Evolutionary conservation across 2,888 invertebrate species (phyloP), one percentile per base, ranked within the genome.

Genomic region (Drosophila macrospina): DNA sequence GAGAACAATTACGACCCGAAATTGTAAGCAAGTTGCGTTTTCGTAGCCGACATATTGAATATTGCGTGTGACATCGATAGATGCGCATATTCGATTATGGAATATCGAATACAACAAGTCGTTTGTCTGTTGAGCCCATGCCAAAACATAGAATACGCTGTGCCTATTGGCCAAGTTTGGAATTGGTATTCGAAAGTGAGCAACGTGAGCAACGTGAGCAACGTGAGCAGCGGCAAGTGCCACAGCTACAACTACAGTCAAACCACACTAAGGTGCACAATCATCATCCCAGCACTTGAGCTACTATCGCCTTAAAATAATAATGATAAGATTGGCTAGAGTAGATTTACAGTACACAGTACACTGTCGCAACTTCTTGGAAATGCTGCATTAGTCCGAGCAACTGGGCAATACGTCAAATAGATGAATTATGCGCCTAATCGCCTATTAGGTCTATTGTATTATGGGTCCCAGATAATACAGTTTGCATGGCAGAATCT

Each of bases 371-470:
- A 30, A 42, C 24, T 70, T 76, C 60, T 64, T 75, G 50, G 76
- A 69, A 63, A 34, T 41, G 8, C 8, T 30, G 2, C 32, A 32
- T 10, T 8, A 10, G 2, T 8, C 32, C n/a, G 20, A 2, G 2
- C 4, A 39, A 30, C 10, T 11, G 11, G 30, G n/a, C 28, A 47
- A 34, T 47, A 37, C 28, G 26, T 16, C 39, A 48, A 50, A 30
- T 34, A 24, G 32, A 63, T 44, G 37, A 42, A 39, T 52, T 45
- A 57, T 45, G 41, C 50, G n/a, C 39, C 54, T 66, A 77, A 72
- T 77, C 72, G 41, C 15, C 55, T 20, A 74, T 74, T 74, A 77
- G 66, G 41, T 13, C 55, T 20, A 74, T 74, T 74, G 71, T 50
- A 45, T 34, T 47, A 62, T 39, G 11, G 26, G 5, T 50, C 6